A percentile compares a stretch with the other conserved stretches of the same genome.
These are phyloP conservation scores for Cotesia glomerata DNA, from an alignment of 1,140 invertebrate genomes.

Conservation along the genomic window DNA sequence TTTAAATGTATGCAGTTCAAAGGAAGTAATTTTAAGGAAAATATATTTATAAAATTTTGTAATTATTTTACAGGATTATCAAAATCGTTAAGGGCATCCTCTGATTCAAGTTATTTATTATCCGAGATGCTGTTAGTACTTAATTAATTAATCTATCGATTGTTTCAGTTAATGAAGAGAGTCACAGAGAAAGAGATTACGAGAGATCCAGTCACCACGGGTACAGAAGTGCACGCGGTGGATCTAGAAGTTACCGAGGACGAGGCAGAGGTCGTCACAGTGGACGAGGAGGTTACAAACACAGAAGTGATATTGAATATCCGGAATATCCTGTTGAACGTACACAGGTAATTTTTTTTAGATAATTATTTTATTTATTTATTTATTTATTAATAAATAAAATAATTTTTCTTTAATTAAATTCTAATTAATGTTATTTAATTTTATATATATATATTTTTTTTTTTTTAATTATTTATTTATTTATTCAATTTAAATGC, in stretches of 20 bases:
- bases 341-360: constrained; percentile 55
- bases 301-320: constrained; percentile 61
- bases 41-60: not conserved
- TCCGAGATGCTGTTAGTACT: not conserved
- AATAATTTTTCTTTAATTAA: too few species aligned
- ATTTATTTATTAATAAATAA: not conserved
- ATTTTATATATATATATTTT: too few species aligned
- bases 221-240: constrained; percentile 47
- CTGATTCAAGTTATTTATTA: not conserved
- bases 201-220: constrained; percentile 53
- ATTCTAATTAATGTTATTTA: not conserved
- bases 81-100: too few species aligned
- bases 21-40: not conserved
- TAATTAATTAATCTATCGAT: not conserved
- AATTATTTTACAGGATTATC: too few species aligned
- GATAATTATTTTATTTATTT: not conserved
- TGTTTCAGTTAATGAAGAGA: constrained; percentile 48
- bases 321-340: constrained; percentile 62
- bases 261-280: constrained; percentile 50
- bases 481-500: too few species aligned
- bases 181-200: constrained; percentile 53
- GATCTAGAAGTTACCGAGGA: constrained; percentile 42
- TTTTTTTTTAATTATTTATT: too few species aligned
- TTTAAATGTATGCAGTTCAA: too few species aligned
- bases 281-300: constrained; percentile 48